Conservation (phyloP, 2,113 vertebrate genomes). For the Butorides virescens region DNA sequence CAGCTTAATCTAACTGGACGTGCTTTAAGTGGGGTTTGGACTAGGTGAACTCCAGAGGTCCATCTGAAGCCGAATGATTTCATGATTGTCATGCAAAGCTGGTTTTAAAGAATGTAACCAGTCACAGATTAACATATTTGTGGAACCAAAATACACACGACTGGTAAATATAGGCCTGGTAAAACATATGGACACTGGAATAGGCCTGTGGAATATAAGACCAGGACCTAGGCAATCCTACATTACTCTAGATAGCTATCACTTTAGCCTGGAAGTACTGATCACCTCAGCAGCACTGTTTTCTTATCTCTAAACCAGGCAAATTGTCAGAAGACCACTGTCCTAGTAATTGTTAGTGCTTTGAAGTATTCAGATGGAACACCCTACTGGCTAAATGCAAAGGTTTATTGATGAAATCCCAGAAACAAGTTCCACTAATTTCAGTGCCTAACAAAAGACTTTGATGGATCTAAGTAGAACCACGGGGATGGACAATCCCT, state of each 20-base stretch:
- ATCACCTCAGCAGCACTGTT: not conserved
- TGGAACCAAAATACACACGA: not conserved
- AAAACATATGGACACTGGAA: not conserved
- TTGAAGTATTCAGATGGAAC: not conserved
- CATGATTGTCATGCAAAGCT: not conserved
- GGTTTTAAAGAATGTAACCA: not conserved
- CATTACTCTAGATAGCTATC: not conserved
- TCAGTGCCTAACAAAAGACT: not conserved
- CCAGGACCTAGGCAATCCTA: not conserved
- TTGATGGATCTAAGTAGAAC: not conserved
- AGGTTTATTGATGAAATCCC: not conserved
- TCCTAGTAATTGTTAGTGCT: not conserved
- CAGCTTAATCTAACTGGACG: not conserved
- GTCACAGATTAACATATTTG: not conserved
- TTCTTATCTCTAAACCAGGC: not conserved
- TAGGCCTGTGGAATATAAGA: not conserved
- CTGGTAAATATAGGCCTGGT: not conserved
- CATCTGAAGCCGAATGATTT: not conserved
- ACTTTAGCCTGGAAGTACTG: not conserved
- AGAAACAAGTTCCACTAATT: not conserved
- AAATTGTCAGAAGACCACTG: not conserved
- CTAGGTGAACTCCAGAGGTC: not conserved
- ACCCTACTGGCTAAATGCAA: not conserved
- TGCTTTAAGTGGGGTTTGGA: not conserved
- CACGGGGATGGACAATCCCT: not conserved